Evolutionary conservation across 2,888 invertebrate species (phyloP), one percentile per base, ranked within the genome.

Genomic region (Tipula unca): DNA sequence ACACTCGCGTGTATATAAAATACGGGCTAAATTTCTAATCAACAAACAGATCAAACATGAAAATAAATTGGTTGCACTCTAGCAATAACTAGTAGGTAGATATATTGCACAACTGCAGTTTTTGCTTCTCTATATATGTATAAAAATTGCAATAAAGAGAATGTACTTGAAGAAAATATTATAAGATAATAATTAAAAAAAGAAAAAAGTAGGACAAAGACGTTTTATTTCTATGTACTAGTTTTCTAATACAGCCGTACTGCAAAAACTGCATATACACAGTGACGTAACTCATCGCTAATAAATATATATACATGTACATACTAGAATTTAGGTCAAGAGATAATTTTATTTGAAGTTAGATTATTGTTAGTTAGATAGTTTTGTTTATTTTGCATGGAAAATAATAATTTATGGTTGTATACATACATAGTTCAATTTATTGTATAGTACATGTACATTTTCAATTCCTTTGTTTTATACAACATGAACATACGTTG

Each of bases 91-190:
- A 39, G 39, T 2, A 35, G 6, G 3, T 35, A 35, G 13, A 48
- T 17, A 69, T 25, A 13, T 69, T 69, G 69, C 20, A 69, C 10
- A 69, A 69, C 10, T 69, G 69, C 69, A 69, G n/a, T 69, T 69
- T 69, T 10, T 20, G 25, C 25, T 69, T 69, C 48, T 8, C 20
- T 25, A 25, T 69, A 25, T 0, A 48, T n/a, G n/a, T n/a, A 48
- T 25, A 69, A 10, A 25, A 69, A 25, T 69, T 48, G 25, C 25
- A 25, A 69, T 25, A 69, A 69, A 69, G 69, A 69, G 69, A 69
- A 69, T 69, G 69, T 69, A 69, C 69, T 69, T 69, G 69, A 69
- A 25, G 69, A 69, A 69, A 69, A 69, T 69, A 69, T 69, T 69
- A n/a, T n/a, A 69, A 69, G 69, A 69, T 69, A 69, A 69, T 69